Base-by-base conservation (phyloP, 2,113 vertebrate species). In the Myxocyprinus asiaticus region DNA sequence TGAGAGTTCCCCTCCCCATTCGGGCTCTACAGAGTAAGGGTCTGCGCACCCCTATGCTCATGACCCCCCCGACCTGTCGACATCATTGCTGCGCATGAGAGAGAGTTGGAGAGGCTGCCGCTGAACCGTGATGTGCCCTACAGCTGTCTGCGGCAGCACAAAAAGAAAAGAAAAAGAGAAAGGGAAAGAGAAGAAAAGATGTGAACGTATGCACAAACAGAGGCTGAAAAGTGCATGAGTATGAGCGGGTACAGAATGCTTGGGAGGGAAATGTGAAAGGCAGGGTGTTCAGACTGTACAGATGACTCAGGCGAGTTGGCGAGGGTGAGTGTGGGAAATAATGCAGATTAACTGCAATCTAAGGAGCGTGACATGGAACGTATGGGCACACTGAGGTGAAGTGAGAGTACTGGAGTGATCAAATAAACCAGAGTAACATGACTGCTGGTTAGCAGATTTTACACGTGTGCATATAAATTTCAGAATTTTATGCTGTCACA, bases 111-210 rank as follows among this genome's bases (percentile, higher is more conserved):
- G 87, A 89, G 86, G 83, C 85, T 81, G 81, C 86, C 85, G 88
- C 87, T 91, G 87, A 89, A 90, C 83, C 88, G 82, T 86, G 86
- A 90, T 88, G 85, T 85, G 86, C 83, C 84, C 89, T 88, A 86
- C 88, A 92, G 88, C 89, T 90, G 90, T 90, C 87, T 85, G 61
- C 63, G 80, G 86, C 81, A 59, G 53, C 59, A 80, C 44, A 69
- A 67, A 75, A 76, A 66, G 66, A 68, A 68, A 69, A 62, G 14
- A 79, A 42, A 55, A 70, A 80, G 43, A 70, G 50, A 33, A 33
- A 33, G 22, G 3, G 22, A 33, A 33, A 33, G 22, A 33, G 22
- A 33, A 33, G 22, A 33, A 33, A 33, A 33, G 22, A 33, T 33
- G 22, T 33, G 22, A 33, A 33, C 22, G 22, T 33, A 33, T 33